Conservation (phyloP, 2,797 vertebrate species). For the Naso thynnoides region DNA sequence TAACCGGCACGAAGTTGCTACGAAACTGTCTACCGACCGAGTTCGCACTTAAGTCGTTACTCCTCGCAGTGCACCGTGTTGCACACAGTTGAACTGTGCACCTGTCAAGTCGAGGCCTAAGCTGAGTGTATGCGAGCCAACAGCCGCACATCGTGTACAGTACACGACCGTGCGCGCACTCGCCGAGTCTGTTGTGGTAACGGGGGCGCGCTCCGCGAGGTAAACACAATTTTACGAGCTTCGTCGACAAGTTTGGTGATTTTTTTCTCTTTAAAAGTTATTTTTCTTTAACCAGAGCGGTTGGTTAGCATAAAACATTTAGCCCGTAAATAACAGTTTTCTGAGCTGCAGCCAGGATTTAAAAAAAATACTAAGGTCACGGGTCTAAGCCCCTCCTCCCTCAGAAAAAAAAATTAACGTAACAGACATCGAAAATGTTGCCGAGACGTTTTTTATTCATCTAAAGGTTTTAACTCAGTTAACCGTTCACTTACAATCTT, state of each 20-base stretch:
- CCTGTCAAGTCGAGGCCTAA: constrained; percentile 84
- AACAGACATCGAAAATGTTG: not conserved
- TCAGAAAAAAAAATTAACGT: not conserved
- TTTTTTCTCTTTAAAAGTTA: not conserved
- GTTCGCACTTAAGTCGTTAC: not conserved
- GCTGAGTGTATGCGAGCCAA: constrained; percentile 61
- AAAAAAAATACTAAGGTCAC: not conserved
- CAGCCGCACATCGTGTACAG: constrained; percentile 72
- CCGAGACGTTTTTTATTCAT: not conserved
- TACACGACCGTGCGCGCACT: constrained; percentile 74
- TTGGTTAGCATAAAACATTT: not conserved
- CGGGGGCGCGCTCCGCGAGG: constrained; percentile 66
- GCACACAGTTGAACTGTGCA: constrained; percentile 80
- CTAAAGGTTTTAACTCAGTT: not conserved
- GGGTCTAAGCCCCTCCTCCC: not conserved
- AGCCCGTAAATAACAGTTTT: not conserved
- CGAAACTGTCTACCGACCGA: not conserved
- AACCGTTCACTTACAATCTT: not conserved
- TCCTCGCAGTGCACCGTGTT: constrained; percentile 67
- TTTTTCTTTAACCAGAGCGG: not conserved
- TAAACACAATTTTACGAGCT: constrained; percentile 62
- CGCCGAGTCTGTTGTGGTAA: constrained; percentile 40
- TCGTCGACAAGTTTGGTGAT: not conserved
- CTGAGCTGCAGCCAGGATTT: not conserved
- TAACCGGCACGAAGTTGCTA: not conserved